phyloP scores from a whole-genome alignment of 2,888 invertebrate species.

The Scaptodrosophila latifasciaeformis region DNA sequence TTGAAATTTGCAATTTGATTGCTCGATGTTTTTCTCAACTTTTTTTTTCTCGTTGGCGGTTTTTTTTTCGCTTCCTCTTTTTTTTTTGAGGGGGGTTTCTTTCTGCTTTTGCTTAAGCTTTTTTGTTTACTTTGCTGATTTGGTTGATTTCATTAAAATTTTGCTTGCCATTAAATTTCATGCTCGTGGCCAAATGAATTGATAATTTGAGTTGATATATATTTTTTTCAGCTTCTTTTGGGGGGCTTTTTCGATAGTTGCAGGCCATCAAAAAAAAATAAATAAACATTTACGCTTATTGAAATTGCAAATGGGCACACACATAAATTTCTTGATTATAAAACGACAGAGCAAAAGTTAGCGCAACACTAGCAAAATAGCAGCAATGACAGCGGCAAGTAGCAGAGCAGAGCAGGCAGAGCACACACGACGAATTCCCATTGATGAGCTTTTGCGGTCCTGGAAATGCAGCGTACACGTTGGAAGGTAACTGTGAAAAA shows the following conservation, averaged over 20 bases:
- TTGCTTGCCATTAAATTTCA: no score
- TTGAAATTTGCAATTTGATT: no score
- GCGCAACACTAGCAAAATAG: conserved; percentile 60
- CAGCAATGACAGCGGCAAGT: conserved; percentile 1
- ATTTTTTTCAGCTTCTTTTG: not conserved
- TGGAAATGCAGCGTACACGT: not conserved
- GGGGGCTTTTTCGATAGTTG: not conserved
- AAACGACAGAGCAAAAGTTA: conserved; percentile 72
- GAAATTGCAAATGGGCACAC: conserved; percentile 5
- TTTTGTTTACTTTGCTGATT: no score
- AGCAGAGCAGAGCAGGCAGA: not conserved
- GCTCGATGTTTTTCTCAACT: no score
- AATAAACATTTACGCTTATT: conserved; percentile 10
- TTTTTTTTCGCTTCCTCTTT: conserved; percentile 19
- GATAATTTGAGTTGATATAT: not conserved
- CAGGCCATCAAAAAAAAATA: conserved; percentile 9
- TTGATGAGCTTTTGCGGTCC: conserved; percentile 6
- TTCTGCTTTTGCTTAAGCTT: no score
- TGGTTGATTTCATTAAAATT: no score
- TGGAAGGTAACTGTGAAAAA: conserved; percentile 1
- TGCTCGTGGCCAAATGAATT: not conserved
- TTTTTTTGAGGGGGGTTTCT: not conserved
- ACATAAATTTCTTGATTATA: conserved; percentile 56
- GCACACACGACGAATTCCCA: no score
- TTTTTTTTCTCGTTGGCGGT: no score